A percentile compares a stretch with the other conserved stretches of the same genome.
Conservation (phyloP, 2,113 vertebrate species). For the Falcunculus frontatus region DNA sequence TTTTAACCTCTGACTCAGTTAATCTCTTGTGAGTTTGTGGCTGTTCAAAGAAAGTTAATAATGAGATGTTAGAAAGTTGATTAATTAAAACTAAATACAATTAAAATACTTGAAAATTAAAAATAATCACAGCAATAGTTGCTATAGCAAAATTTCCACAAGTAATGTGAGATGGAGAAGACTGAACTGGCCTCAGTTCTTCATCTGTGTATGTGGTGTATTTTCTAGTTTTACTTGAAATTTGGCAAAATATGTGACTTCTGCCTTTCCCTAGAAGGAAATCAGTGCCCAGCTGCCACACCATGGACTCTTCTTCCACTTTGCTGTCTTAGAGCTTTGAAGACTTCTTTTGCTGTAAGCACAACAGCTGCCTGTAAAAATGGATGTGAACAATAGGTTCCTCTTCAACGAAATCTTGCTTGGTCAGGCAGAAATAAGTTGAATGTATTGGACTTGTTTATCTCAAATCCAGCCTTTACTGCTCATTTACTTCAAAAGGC, state of each 20-base stretch:
- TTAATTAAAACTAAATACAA: slow-evolving; percentile 52
- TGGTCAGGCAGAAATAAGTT: slow-evolving; percentile 34
- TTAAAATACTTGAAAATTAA: not conserved
- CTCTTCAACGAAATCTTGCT: not conserved
- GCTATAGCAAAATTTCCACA: not conserved
- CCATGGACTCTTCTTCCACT: not conserved
- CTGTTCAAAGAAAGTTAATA: slow-evolving; percentile 66
- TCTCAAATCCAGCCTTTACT: not conserved
- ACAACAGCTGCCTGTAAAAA: slow-evolving; percentile 1
- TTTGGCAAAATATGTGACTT: not conserved
- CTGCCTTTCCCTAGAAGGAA: not conserved
- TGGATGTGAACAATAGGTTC: not conserved
- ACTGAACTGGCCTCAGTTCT: not conserved
- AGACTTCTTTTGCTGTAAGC: not conserved
- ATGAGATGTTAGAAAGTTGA: slow-evolving; percentile 41
- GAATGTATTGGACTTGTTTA: not conserved
- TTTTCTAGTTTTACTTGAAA: not conserved
- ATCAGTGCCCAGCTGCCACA: not conserved
- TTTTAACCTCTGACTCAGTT: slow-evolving; percentile 63
- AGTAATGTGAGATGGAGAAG: not conserved
- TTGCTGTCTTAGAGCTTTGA: not conserved
- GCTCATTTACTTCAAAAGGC: slow-evolving; percentile 33
- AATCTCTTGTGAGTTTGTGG: slow-evolving; percentile 64
- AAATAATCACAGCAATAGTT: slow-evolving; percentile 33
- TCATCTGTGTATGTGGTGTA: not conserved